phyloP scores from a whole-genome alignment of 2,113 vertebrate genomes.

The Coryphaenoides rupestris region DNA sequence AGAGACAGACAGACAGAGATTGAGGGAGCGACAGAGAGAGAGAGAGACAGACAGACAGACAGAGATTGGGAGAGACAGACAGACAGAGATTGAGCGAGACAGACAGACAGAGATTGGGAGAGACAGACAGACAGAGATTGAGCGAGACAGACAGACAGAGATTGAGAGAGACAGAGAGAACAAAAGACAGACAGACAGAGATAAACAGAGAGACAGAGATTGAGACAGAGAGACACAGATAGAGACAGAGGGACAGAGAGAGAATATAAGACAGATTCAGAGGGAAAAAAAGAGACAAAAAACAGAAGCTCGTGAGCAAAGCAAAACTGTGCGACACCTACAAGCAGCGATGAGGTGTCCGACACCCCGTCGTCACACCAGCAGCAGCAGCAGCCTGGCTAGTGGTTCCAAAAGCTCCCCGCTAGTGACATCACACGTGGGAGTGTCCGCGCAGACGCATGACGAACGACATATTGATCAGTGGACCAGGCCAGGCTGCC shows the following conservation, averaged over 20 bases:
- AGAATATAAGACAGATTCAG: no score
- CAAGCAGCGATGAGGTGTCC: neutral
- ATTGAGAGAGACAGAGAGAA: slow-evolving; percentile 26
- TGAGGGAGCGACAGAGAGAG: slow-evolving; percentile 25
- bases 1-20: slow-evolving; percentile 4
- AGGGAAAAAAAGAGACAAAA: slow-evolving; percentile 1
- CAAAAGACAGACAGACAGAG: slow-evolving; percentile 33
- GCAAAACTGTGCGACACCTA: neutral
- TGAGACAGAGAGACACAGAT: slow-evolving; percentile 11
- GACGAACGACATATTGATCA: no score
- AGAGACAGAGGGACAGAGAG: slow-evolving; percentile 26
- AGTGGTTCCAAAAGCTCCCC: no score
- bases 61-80: slow-evolving; percentile 24
- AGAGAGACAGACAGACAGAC: slow-evolving; percentile 30
- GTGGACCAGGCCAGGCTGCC: no score
- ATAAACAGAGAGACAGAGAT: slow-evolving; percentile 18
- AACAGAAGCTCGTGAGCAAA: slow-evolving; percentile 6
- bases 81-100: slow-evolving; percentile 15
- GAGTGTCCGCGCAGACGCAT: no score
- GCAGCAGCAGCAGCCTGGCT: no score
- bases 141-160: slow-evolving; percentile 10
- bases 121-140: slow-evolving; percentile 24
- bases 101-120: slow-evolving; percentile 10
- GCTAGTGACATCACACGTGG: no score
- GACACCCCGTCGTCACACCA: neutral